Evolutionary conservation across 2,797 vertebrate species (phyloP), one percentile per base, ranked within the genome.

Genomic region (Ctenopoma kingsleyae): DNA sequence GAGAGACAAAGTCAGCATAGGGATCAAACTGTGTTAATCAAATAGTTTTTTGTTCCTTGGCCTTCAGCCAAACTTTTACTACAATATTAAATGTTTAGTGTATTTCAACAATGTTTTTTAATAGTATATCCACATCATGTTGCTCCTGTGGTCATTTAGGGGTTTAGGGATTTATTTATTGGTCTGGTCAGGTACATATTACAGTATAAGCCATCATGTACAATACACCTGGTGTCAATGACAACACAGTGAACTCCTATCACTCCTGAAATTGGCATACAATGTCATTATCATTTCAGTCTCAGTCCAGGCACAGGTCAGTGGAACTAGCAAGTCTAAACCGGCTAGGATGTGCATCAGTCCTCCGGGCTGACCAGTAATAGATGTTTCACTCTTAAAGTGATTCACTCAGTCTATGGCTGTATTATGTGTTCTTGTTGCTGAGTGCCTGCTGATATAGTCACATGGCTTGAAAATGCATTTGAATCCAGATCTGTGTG

Each of bases 331-430:
- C 61, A 32, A 69, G 61, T 57, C 43, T 66, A 62, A 82, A 65
- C 70, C 53, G 41, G 65, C 55, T 6, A 10, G 41, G 61, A 63
- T 70, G 81, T 30, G 7, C 50, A 57, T 74, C 62, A 63, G 6
- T 76, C 67, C 64, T 79, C 22, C 68, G 49, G 59, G 53, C 64
- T 48, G 64, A 69, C 46, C 48, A 32, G 74, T 35, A 68, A 71
- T 67, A 51, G 50, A 32, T 46, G 16, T 61, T 68, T 75, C 44
- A 56, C 27, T 75, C 40, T 49, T 53, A 55, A 74, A 82, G 65
- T 69, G 63, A 74, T 75, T 79, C 43, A 38, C 61, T 60, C 57
- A 43, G 57, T 70, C 19, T 64, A 48, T 5, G 17, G 43, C 52
- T 6, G 22, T 23, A 1, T 52, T 65, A 30, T 19, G 38, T 59